A percentile compares a stretch with the other conserved stretches of the same genome.
Conservation (phyloP, 2,113 vertebrate genomes). For the Melierax canorus region DNA sequence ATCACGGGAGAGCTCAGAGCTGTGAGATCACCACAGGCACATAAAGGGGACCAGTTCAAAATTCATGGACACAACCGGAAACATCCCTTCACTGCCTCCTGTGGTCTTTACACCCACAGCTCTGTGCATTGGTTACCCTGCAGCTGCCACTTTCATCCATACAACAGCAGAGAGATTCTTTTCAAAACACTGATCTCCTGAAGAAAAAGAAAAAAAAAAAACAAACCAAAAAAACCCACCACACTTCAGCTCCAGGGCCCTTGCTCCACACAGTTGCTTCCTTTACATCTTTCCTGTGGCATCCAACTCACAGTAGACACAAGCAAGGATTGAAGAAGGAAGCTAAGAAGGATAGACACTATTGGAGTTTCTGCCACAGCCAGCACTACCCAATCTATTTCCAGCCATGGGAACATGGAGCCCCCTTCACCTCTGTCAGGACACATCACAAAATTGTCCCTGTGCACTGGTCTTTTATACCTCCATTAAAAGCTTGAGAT, state of each 20-base stretch:
- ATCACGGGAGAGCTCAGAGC: background rate
- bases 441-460: background rate
- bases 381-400: background rate
- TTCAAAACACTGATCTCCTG: background rate
- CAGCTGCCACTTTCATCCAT: background rate
- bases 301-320: background rate
- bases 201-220: background rate
- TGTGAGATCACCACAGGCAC: background rate
- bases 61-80: background rate
- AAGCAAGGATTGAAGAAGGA: conserved; percentile 9
- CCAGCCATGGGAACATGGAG: background rate
- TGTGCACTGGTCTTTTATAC: background rate
- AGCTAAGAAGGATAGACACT: background rate
- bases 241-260: background rate
- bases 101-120: background rate
- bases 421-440: background rate
- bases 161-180: background rate
- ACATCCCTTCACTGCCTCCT: background rate
- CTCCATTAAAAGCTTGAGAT: background rate
- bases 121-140: background rate
- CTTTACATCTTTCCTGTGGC: conserved; percentile 4
- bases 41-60: background rate
- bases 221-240: background rate
- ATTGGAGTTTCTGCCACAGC: background rate
- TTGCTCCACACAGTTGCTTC: background rate